Conservation (phyloP, 2,797 vertebrate genomes). For the Rhinophrynus dorsalis region DNA sequence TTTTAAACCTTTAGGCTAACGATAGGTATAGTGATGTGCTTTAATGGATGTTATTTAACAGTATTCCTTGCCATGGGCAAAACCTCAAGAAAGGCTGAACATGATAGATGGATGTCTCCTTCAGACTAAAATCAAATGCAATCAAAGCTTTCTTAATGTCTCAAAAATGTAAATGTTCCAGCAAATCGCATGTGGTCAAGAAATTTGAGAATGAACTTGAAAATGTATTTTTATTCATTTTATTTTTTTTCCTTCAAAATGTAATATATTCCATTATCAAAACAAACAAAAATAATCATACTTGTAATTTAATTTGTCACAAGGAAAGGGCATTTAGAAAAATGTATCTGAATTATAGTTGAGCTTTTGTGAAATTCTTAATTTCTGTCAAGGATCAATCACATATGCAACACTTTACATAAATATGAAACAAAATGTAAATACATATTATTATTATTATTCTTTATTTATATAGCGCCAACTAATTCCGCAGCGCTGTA, state of each 20-base stretch:
- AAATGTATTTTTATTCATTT: slow-evolving; percentile 3
- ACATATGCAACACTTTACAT: too few species aligned
- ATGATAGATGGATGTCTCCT: slow-evolving; percentile 44
- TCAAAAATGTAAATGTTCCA: slow-evolving; percentile 44
- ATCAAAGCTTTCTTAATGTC: slow-evolving; percentile 47
- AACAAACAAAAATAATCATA: too few species aligned
- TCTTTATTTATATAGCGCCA: too few species aligned
- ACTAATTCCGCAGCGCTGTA: too few species aligned
- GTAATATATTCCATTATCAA: too few species aligned
- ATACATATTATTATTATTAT: too few species aligned
- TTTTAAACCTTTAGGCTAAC: slow-evolving; percentile 47
- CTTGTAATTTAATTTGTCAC: too few species aligned
- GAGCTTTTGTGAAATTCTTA: too few species aligned
- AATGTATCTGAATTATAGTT: too few species aligned
- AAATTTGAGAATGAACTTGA: slow-evolving; percentile 1
- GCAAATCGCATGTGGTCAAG: slow-evolving; percentile 47
- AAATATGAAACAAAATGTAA: too few species aligned
- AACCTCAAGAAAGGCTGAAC: slow-evolving; percentile 41
- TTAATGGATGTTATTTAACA: slow-evolving; percentile 50
- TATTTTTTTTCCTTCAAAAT: background rate
- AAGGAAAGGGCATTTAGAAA: too few species aligned
- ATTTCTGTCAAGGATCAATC: too few species aligned
- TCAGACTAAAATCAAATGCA: slow-evolving; percentile 32
- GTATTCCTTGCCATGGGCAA: slow-evolving; percentile 43
- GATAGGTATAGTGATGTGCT: slow-evolving; percentile 48